Evolutionary conservation across 1,140 invertebrate species (phyloP), one percentile per base, ranked within the genome.

Genomic region (Heliconius nattereri): DNA sequence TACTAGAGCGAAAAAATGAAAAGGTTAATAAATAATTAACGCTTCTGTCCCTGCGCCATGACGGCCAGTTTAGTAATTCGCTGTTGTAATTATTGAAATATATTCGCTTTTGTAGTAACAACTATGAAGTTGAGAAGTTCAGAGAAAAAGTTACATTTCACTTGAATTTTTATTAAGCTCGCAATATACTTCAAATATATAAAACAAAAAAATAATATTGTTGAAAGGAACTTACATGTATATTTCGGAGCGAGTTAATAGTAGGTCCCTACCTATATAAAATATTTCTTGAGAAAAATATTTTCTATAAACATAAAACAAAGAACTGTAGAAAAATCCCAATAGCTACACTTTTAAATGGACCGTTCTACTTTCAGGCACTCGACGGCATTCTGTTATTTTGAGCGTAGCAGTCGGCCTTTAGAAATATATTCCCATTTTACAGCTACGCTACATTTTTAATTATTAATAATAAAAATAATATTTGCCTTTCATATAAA

Each of bases 331-430:
- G 60, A 76, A 71, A 40, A 76, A 70, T 76, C 57, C 26, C 75
- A 40, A 76, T 66, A 76, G 75, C 66, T 76, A 76, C 75, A 76
- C 23, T 76, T 45, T 76, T 76, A 76, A 76, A 76, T 76, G 75
- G 75, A 49, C 60, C 52, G 75, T 70, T 32, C 75, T 57, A 76
- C 60, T 76, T 76, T 71, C 57, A 71, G 54, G 23, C 75, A 70
- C 37, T 76, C 75, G 54, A 75, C 54, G 29, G 60, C 54, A 35
- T 75, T 75, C 52, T 75, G n/a, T 29, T 75, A 60, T 75, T 75
- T 75, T 60, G 60, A 66, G 26, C 60, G 60, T 66, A 66, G 60
- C 60, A 66, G 60, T 66, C 54, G 54, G 54, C 54, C 54, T 60
- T 9, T 60, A 66, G 13, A 66, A 66, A 66, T 66, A 66, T 66